Percentiles rank a stretch among this genome's conserved stretches.
Conservation (phyloP, 2,113 vertebrate species). For the Chelonoidis abingdonii region DNA sequence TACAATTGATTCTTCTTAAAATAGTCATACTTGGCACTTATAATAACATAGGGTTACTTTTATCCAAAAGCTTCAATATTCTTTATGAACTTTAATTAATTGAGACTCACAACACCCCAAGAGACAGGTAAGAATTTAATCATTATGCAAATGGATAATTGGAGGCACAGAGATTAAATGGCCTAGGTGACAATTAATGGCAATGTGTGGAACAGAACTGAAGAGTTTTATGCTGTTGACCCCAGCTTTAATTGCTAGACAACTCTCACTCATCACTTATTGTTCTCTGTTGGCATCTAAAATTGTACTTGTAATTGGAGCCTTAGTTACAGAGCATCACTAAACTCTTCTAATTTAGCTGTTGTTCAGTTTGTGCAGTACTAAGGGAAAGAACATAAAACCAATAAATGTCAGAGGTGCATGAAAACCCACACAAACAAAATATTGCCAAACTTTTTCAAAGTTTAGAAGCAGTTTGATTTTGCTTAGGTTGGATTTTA, state of each 20-base stretch:
- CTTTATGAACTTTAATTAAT: conserved; percentile 13
- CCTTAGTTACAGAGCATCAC: neutral
- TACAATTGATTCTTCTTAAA: neutral
- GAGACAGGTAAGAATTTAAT: neutral
- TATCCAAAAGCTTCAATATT: neutral
- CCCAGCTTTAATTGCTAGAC: neutral
- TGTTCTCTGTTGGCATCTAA: neutral
- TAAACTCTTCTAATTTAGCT: neutral
- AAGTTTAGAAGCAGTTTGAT: neutral
- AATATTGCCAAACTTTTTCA: neutral
- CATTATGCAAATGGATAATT: neutral
- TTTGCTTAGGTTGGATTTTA: neutral
- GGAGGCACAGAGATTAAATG: neutral
- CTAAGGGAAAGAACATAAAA: neutral
- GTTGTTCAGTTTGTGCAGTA: neutral
- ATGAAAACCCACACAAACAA: neutral
- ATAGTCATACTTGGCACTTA: neutral
- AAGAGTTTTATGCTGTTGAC: neutral
- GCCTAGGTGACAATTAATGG: neutral
- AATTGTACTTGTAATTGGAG: neutral
- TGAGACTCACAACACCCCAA: neutral
- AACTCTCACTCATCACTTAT: neutral
- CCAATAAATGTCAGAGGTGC: neutral
- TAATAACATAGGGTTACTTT: neutral
- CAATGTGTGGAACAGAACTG: neutral